Percentiles rank a stretch among this genome's conserved stretches.
phyloP scores from a whole-genome alignment of 2,888 invertebrate genomes.

The Metellina segmentata region DNA sequence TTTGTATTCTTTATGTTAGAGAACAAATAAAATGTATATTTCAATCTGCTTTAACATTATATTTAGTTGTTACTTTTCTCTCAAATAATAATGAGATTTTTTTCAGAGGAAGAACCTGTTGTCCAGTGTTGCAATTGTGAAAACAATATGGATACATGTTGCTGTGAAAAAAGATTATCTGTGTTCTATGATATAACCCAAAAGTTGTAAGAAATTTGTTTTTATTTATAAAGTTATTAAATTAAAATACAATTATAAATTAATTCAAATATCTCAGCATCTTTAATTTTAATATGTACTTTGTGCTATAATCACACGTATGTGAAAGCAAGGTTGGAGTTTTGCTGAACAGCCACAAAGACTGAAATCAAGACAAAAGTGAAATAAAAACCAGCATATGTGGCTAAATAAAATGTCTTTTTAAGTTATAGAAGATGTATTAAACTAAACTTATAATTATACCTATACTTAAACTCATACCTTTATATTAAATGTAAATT shows the following conservation, averaged over 20 bases:
- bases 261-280: too few relatives aligned
- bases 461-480: too few relatives aligned
- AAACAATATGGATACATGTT: constrained; percentile 34
- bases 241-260: too few relatives aligned
- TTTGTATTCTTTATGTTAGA: not conserved
- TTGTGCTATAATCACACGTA: too few relatives aligned
- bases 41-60: not conserved
- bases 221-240: not conserved
- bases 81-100: not conserved
- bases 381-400: not conserved
- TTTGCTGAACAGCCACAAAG: not conserved
- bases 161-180: constrained; percentile 28
- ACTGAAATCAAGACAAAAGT: too few relatives aligned
- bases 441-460: too few relatives aligned
- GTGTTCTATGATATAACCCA: constrained; percentile 34
- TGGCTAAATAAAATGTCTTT: not conserved
- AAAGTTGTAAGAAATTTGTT: constrained; percentile 50
- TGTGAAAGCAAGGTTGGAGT: not conserved
- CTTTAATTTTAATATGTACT: too few relatives aligned
- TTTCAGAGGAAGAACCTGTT: constrained; percentile 17
- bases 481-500: too few relatives aligned
- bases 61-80: too few relatives aligned
- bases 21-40: not conserved
- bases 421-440: too few relatives aligned
- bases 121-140: constrained; percentile 32